These are phyloP conservation scores for Ctenochaetus hawaiiensis DNA, from an alignment of 2,797 vertebrate genomes.

Conservation along the genomic window DNA sequence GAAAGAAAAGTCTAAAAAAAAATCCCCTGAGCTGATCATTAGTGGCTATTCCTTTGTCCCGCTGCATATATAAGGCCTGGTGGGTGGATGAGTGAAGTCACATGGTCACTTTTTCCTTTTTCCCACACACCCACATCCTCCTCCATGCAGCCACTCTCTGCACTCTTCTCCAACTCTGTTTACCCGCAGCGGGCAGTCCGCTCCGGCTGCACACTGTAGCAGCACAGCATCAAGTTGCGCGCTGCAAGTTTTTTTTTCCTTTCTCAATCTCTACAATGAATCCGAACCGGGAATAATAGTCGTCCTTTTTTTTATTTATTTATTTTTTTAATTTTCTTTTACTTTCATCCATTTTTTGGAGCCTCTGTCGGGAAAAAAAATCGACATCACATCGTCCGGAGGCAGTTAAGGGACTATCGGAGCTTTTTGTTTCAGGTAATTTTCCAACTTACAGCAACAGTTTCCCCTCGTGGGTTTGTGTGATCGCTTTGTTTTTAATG, in stretches of 20 bases:
- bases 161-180: slow-evolving; percentile 58
- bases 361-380: slow-evolving; percentile 3
- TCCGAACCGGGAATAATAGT: slow-evolving; percentile 48
- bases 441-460: slow-evolving; percentile 26
- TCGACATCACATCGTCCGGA: slow-evolving; percentile 40
- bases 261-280: slow-evolving; percentile 53
- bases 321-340: too few relatives aligned
- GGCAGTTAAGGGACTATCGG: slow-evolving; percentile 1
- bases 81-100: slow-evolving; percentile 82
- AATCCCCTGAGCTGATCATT: slow-evolving; percentile 17
- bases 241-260: not conserved
- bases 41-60: slow-evolving; percentile 73
- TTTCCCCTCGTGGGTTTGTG: slow-evolving; percentile 11
- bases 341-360: slow-evolving; percentile 12
- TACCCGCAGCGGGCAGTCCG: slow-evolving; percentile 52
- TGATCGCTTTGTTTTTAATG: slow-evolving; percentile 6
- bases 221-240: slow-evolving; percentile 53
- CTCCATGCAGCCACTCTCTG: slow-evolving; percentile 72
- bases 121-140: slow-evolving; percentile 83
- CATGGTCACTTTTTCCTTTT: slow-evolving; percentile 83
- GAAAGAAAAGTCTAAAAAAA: slow-evolving; percentile 13
- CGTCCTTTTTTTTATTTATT: not conserved
- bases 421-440: slow-evolving; percentile 68
- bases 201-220: slow-evolving; percentile 58
- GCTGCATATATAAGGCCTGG: slow-evolving; percentile 63